Base-by-base conservation (phyloP, 2,888 invertebrate species). In the Caenorhabditis sp. region DNA sequence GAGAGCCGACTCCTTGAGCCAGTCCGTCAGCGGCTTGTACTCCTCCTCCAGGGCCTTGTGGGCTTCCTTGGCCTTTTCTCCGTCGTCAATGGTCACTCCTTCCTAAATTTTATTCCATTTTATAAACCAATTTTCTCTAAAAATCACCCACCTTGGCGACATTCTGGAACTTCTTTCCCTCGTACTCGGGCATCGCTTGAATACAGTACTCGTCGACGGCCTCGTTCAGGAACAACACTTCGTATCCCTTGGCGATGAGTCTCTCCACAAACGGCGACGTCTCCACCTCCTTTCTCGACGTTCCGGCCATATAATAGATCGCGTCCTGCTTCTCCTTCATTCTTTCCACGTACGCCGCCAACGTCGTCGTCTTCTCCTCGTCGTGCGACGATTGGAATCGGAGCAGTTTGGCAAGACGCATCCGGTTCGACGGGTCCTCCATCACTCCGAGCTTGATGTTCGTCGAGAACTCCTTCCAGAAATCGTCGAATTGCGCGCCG, bases 401-500 rank as follows among this genome's bases (percentile, higher is more conserved):
- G 35, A 83, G 92, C 73, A 99, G 92, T 91, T 99, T 99, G 75
- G 97, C 95, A 62, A 99, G 92, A 62, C 99, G 93, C 52, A 95
- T 95, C 75, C 98, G 93, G 92, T 99, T 99, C 85, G 94, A 93
- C 41, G 96, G 94, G 91, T 99, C 99, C 91, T 99, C 99, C 92
- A 98, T 96, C 22, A 97, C 93, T 71, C 99, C 99, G 85, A 97
- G 91, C 91, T 97, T 96, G 84, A 96, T 93, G 91, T 97, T 98
- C 79, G 98, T 99, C 68, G 96, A 95, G 91, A 95, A 99, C 91
- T 99, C 98, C 90, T 96, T 96, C 98, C 98, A 99, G 93, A 99
- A 98, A 87, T 93, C 93, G 24, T 93, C 93, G 90, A 95, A 97
- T 55, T 95, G 94, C 55, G 94, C 94, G 75, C 93, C 93, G 59